phyloP scores from a whole-genome alignment of 1,140 invertebrate species.

The Teleogryllus occipitalis region DNA sequence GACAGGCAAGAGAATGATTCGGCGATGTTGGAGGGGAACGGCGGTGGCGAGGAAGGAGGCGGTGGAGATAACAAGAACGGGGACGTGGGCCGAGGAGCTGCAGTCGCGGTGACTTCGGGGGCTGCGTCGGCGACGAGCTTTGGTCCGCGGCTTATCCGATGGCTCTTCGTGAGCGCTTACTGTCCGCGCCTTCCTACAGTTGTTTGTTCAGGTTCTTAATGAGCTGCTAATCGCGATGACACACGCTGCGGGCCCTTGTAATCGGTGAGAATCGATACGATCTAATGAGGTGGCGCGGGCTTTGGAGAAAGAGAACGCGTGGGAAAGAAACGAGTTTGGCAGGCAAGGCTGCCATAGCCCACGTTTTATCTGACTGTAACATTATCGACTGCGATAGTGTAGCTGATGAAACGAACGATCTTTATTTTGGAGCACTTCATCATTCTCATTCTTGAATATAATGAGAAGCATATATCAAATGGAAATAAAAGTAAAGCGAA shows the following conservation, averaged over 20 bases:
- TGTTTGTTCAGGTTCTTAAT: constrained; percentile 5
- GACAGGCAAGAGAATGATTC: no score
- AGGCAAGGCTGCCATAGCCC: no score
- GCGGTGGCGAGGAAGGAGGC: background rate
- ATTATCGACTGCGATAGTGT: no score
- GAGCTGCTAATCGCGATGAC: background rate
- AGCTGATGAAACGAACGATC: no score
- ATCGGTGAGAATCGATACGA: background rate
- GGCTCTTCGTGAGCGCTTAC: background rate
- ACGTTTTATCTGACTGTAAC: no score
- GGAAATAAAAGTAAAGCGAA: no score
- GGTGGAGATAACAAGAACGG: background rate
- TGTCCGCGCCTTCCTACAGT: background rate
- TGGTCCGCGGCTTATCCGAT: background rate
- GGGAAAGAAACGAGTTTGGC: no score
- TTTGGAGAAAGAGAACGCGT: background rate
- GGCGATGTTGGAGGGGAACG: background rate
- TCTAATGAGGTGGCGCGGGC: background rate
- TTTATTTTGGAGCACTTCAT: no score
- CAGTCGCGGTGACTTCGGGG: background rate
- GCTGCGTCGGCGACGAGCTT: background rate
- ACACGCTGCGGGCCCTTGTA: background rate
- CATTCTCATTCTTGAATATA: no score
- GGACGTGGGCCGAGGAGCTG: background rate
- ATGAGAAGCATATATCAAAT: no score